Evolutionary conservation across 1,140 invertebrate species (phyloP).

Genomic region (Cydia pomonella): DNA sequence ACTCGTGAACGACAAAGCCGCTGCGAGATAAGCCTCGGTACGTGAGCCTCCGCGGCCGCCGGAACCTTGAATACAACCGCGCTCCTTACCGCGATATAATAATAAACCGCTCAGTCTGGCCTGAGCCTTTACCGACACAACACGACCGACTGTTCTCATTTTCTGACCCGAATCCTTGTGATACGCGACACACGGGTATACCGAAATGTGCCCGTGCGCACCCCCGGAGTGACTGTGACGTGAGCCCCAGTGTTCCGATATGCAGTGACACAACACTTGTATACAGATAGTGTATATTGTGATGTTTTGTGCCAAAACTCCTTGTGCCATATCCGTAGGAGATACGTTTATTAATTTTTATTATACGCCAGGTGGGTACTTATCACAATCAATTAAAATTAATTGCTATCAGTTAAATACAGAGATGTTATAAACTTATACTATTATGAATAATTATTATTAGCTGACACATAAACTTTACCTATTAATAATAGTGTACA

Average conservation of each 20-base stretch:
- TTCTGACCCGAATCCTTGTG: constrained; percentile 36
- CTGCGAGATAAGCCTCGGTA: constrained; percentile 70
- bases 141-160: constrained; percentile 55
- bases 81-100: constrained; percentile 74
- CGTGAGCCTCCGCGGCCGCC: constrained; percentile 64
- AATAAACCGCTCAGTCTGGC: constrained; percentile 75
- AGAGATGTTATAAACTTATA: not conserved
- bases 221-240: constrained; percentile 16
- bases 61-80: constrained; percentile 69
- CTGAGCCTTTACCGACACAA: constrained; percentile 67
- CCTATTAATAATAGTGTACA: not conserved
- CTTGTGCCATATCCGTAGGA: constrained; percentile 56
- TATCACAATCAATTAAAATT: constrained; percentile 28
- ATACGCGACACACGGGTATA: constrained; percentile 28
- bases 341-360: constrained; percentile 44
- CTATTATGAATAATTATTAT: too few species aligned
- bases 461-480: not conserved
- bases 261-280: constrained; percentile 49
- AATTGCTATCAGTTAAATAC: constrained; percentile 13
- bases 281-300: constrained; percentile 56
- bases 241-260: constrained; percentile 33
- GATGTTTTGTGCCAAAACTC: constrained; percentile 58
- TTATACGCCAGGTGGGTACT: constrained; percentile 49
- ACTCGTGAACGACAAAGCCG: constrained; percentile 67
- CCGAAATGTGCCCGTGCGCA: constrained; percentile 33